Conservation (phyloP, 2,888 invertebrate genomes). For the Toxonevra muliebris region DNA sequence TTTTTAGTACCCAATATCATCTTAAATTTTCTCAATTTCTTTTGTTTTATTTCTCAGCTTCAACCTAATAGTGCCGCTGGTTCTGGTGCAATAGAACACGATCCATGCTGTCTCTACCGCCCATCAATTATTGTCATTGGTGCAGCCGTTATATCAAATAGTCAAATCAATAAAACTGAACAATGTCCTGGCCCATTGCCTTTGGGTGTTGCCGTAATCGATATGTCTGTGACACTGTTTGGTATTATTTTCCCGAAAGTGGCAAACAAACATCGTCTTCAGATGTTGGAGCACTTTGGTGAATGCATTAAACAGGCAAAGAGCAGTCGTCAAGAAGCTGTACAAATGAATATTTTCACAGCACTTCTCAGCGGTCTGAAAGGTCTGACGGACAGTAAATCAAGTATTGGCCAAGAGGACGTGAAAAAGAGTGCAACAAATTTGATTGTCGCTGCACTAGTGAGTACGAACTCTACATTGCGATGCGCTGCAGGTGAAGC, state of each 20-base stretch:
- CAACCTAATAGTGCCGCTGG: slow-evolving; percentile 95
- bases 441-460: slow-evolving; percentile 81
- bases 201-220: slow-evolving; percentile 94
- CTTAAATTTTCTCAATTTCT: no score
- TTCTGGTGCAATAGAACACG: slow-evolving; percentile 96
- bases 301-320: slow-evolving; percentile 95
- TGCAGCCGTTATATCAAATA: slow-evolving; percentile 34
- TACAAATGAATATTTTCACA: slow-evolving; percentile 96
- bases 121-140: slow-evolving; percentile 55
- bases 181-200: slow-evolving; percentile 82
- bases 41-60: slow-evolving; percentile 70
- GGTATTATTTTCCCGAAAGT: slow-evolving; percentile 94
- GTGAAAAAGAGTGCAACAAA: slow-evolving; percentile 85
- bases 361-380: slow-evolving; percentile 90
- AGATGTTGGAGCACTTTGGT: slow-evolving; percentile 96
- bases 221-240: slow-evolving; percentile 91
- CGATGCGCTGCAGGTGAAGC: slow-evolving; percentile 96
- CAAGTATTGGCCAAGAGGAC: slow-evolving; percentile 86
- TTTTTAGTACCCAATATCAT: no score
- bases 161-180: slow-evolving; percentile 63
- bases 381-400: slow-evolving; percentile 87
- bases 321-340: slow-evolving; percentile 91
- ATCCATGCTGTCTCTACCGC: slow-evolving; percentile 90
- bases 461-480: slow-evolving; percentile 79
- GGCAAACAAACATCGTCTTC: slow-evolving; percentile 94